Evolutionary conservation across 2,797 vertebrate species (phyloP).

Genomic region (Channallabes apus): DNA sequence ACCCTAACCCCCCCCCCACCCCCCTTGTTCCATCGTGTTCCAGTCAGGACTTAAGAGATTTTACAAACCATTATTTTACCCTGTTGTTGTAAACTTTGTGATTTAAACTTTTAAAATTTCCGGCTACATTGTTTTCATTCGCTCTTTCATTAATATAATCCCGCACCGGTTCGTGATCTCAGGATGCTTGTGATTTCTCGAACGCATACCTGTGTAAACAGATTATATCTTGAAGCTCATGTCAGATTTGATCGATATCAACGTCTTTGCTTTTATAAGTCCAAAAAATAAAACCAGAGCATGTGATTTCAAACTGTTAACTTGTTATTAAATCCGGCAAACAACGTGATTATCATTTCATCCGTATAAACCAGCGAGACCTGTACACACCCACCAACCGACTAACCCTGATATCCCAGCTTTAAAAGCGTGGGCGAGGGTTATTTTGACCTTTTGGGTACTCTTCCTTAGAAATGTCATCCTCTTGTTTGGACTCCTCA

Average conservation of each 20-base stretch:
- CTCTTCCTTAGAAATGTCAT: neutral
- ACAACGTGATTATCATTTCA: too few relatives aligned
- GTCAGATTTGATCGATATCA: neutral
- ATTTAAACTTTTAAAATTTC: too few relatives aligned
- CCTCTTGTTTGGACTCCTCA: neutral
- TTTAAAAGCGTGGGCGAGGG: neutral
- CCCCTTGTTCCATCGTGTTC: neutral
- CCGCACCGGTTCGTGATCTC: neutral
- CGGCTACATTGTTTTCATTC: neutral
- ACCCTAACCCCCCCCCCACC: too few relatives aligned
- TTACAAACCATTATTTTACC: neutral
- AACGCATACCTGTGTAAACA: neutral
- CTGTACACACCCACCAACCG: conserved; percentile 17
- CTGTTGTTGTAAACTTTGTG: neutral
- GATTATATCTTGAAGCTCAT: neutral
- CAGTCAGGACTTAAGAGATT: neutral
- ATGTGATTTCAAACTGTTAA: neutral
- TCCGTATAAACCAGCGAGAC: neutral
- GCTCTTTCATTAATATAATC: neutral
- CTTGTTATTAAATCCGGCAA: neutral
- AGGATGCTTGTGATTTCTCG: neutral
- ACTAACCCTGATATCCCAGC: neutral
- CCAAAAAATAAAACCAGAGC: neutral
- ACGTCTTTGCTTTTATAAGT: neutral
- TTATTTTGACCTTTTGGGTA: conserved; percentile 12